Conservation (phyloP, 2,113 vertebrate genomes). For the Ptilonorhynchus violaceus region DNA sequence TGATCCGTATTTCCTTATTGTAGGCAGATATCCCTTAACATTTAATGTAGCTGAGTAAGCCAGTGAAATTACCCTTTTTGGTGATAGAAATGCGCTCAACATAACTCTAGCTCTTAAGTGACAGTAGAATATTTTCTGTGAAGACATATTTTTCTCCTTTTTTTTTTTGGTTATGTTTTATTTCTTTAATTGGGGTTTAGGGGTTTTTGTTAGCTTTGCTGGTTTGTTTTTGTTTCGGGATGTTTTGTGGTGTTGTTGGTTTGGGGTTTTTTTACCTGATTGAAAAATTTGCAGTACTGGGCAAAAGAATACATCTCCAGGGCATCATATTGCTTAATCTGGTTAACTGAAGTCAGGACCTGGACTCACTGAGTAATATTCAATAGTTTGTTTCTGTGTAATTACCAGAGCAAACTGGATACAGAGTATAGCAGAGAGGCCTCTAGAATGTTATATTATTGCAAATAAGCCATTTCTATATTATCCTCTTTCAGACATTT, state of each 20-base stretch:
- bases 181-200: background rate
- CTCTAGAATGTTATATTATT: background rate
- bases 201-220: background rate
- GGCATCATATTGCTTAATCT: background rate
- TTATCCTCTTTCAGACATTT: constrained; percentile 4
- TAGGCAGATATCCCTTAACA: background rate
- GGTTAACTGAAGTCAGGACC: background rate
- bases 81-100: background rate
- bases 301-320: background rate
- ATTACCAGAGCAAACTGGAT: background rate
- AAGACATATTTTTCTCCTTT: rapidly evolving
- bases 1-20: background rate
- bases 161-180: background rate
- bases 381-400: background rate
- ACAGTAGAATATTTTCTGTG: background rate
- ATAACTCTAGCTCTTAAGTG: background rate
- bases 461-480: background rate
- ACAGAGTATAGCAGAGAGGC: background rate
- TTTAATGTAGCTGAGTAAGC: background rate
- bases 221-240: background rate
- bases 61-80: background rate
- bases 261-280: rapidly evolving
- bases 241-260: rapidly evolving
- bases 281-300: background rate
- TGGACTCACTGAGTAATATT: background rate